Base-by-base conservation (phyloP, 2,888 invertebrate species). In the Aphodius granarius region DNA sequence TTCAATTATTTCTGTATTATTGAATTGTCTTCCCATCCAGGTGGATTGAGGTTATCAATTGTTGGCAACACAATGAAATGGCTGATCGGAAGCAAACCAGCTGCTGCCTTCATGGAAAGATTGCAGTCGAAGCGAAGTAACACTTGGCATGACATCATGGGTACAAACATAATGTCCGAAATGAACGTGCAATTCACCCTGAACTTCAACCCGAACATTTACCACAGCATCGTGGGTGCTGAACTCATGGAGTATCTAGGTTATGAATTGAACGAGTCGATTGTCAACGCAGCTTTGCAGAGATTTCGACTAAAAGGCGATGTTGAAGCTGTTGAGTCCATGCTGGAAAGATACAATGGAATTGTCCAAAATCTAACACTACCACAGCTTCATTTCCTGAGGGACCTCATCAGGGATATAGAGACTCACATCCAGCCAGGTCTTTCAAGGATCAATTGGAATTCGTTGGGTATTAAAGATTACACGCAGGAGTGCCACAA, bases 371-470 rank as follows among this genome's bases (percentile, higher is more conserved):
- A 91, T 2, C 88, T 97, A 73, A 92, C 92, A 23, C 86, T 89
- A 9, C 93, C 95, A 0, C 95, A 96, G 43, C 90, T 93, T 0
- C 89, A 91, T 77, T 90, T 95, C 73, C 87, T 95, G 84, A 92
- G 92, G 80, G 90, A 89, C 15, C 92, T 92, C 79, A 88, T 95
- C 0, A 88, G 91, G 80, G 91, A 93, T 77, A 91, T 94, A 78
- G 95, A 96, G 84, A 89, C 92, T 63, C 89, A 92, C 72, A 92
- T 96, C 71, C 91, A 95, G 82, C 95, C 95, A 2, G 97, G 97
- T 0, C 88, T 95, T 0, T 93, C 92, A 2, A 90, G 96, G 22
- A 92, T 96, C 75, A 94, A 94, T 66, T 97, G 97, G 97, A 93
- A 93, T 78, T 95, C 96, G 0, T 89, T 97, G 15, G 94, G 94